phyloP scores from a whole-genome alignment of 1,140 invertebrate species.

The Drosophila erecta region DNA sequence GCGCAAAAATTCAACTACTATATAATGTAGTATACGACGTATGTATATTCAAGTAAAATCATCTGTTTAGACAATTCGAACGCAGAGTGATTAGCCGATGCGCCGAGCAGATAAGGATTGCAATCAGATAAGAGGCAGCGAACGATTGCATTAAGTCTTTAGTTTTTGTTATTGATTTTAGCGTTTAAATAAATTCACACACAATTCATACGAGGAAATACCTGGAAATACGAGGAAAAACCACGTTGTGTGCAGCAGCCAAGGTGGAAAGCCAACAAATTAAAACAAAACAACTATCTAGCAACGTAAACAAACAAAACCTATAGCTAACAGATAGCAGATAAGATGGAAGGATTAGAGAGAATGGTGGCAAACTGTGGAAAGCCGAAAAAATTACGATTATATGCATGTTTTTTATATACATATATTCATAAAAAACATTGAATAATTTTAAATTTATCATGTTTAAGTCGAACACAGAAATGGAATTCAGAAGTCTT shows the following conservation, averaged over 20 bases:
- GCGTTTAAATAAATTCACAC: constrained; percentile 11
- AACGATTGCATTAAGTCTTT: constrained; percentile 23
- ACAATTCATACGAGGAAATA: neutral
- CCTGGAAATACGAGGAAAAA: neutral
- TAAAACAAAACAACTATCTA: constrained; percentile 52
- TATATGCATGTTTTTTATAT: constrained; percentile 17
- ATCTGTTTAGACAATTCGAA: constrained; percentile 33
- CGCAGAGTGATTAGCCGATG: neutral
- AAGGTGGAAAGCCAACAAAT: constrained; percentile 28
- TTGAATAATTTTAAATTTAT: constrained; percentile 40
- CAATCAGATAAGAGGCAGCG: neutral
- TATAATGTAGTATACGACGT: constrained; percentile 9
- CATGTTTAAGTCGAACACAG: constrained; percentile 25
- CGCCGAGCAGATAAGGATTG: neutral
- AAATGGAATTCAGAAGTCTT: constrained; percentile 37
- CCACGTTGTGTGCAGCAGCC: neutral
- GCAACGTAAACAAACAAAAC: constrained; percentile 39
- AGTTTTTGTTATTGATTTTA: constrained; percentile 35
- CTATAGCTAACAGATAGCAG: constrained; percentile 41
- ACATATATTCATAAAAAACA: constrained; percentile 6
- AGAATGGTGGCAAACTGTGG: neutral
- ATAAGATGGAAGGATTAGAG: neutral
- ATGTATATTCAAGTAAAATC: constrained; percentile 19
- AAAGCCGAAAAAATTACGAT: constrained; percentile 4
- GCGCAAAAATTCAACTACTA: constrained; percentile 50